These are phyloP conservation scores for Pemphigus obesinymphae DNA, from an alignment of 1,140 invertebrate species.

Conservation along the genomic window DNA sequence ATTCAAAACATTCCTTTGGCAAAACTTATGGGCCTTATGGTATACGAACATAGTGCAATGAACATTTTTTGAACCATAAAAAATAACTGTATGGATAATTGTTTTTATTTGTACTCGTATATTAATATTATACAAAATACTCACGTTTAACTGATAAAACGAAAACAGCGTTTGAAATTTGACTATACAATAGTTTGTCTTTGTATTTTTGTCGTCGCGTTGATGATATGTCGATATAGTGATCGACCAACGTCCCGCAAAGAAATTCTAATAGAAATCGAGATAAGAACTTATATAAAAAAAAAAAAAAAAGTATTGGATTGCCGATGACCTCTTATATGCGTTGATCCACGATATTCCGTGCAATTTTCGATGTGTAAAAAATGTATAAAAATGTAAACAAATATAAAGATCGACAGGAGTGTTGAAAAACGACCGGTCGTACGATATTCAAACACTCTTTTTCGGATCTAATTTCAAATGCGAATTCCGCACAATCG, in stretches of 20 bases:
- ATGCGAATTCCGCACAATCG: background rate
- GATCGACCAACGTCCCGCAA: background rate
- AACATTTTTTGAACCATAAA: too few relatives aligned
- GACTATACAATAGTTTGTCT: background rate
- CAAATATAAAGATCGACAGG: constrained; percentile 2
- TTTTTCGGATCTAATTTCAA: constrained; percentile 8
- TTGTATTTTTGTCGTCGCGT: background rate
- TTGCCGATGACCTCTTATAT: too few relatives aligned
- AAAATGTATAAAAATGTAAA: background rate
- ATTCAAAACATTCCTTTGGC: too few relatives aligned
- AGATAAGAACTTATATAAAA: background rate
- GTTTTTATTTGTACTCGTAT: too few relatives aligned
- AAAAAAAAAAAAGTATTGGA: too few relatives aligned
- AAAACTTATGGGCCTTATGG: too few relatives aligned
- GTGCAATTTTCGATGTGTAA: too few relatives aligned
- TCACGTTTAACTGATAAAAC: background rate
- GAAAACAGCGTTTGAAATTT: background rate
- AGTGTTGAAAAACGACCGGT: constrained; percentile 36
- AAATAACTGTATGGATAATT: too few relatives aligned
- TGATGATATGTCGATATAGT: background rate
- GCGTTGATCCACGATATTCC: background rate
- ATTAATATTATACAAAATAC: too few relatives aligned
- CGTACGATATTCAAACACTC: constrained; percentile 30
- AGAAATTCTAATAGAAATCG: background rate
- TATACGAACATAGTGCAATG: too few relatives aligned